A percentile compares a stretch with the other conserved stretches of the same genome.
These are phyloP conservation scores for Cirrhinus mrigala DNA, from an alignment of 2,797 vertebrate genomes.

Conservation along the genomic window DNA sequence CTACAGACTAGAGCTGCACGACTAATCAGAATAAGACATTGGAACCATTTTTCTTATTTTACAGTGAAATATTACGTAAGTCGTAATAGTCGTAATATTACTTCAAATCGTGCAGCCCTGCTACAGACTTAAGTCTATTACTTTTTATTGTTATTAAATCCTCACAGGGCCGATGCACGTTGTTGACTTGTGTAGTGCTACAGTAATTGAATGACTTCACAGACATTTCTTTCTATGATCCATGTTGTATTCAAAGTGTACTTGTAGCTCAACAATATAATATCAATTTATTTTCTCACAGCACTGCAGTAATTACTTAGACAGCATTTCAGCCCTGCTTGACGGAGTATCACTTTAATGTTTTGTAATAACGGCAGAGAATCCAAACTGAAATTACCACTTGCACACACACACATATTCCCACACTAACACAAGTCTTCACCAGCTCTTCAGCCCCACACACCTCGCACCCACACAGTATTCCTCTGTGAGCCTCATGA, in stretches of 20 bases:
- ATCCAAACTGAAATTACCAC: conserved; percentile 27
- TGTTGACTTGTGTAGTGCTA: conserved; percentile 6
- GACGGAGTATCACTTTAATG: background rate
- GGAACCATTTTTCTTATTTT: background rate
- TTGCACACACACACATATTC: background rate
- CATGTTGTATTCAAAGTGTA: conserved; percentile 2
- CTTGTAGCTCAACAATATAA: conserved; percentile 13
- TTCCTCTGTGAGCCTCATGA: conserved; percentile 38
- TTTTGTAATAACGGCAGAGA: conserved; percentile 19
- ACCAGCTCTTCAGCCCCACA: conserved; percentile 20
- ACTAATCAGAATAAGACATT: background rate
- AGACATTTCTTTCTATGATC: conserved; percentile 10
- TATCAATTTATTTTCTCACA: background rate
- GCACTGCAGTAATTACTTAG: conserved; percentile 5
- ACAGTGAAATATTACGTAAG: background rate
- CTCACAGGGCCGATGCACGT: background rate
- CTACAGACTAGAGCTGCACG: background rate
- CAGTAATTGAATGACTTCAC: conserved; percentile 24
- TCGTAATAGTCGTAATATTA: background rate
- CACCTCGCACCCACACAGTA: conserved; percentile 36
- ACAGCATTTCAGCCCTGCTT: background rate
- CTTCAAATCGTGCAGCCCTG: background rate
- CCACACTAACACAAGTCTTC: conserved; percentile 5
- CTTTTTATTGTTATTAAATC: background rate
- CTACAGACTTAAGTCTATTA: background rate